A percentile compares a stretch with the other conserved stretches of the same genome.
phyloP scores from a whole-genome alignment of 37 sponge, comb jelly and placozoan species.

The Theonella swinhoei region DNA sequence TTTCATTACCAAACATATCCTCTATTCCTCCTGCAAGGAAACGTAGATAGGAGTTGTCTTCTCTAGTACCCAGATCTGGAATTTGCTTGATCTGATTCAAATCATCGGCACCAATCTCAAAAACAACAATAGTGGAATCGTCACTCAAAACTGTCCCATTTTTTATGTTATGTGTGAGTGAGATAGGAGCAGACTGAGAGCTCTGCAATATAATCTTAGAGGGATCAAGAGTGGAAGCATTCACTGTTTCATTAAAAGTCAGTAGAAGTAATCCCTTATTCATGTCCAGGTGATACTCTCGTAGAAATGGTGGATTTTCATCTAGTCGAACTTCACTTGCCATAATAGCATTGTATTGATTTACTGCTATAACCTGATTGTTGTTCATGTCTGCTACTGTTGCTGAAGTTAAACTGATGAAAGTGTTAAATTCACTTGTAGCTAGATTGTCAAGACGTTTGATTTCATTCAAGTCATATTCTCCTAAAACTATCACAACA shows the following conservation, averaged over 20 bases:
- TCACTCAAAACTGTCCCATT: constrained; percentile 41
- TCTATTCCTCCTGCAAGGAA: constrained; percentile 46
- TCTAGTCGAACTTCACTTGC: constrained; percentile 53
- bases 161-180: constrained; percentile 4
- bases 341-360: constrained; percentile 29
- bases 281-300: constrained; percentile 70
- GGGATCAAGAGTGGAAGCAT: constrained; percentile 25
- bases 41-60: constrained; percentile 35
- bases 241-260: constrained; percentile 85
- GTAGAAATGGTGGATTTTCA: constrained; percentile 51
- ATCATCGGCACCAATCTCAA: constrained; percentile 48
- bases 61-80: constrained; percentile 39
- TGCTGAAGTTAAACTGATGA: constrained; percentile 52
- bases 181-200: neutral
- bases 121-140: constrained; percentile 60
- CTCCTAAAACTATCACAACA: constrained; percentile 64
- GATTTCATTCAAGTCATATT: constrained; percentile 84
- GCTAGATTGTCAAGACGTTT: constrained; percentile 70
- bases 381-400: constrained; percentile 81
- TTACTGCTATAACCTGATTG: constrained; percentile 53
- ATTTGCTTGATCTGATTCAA: constrained; percentile 67
- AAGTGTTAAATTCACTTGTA: constrained; percentile 65
- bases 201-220: constrained; percentile 48
- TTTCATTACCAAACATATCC: constrained; percentile 76
- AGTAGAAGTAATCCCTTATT: constrained; percentile 65